Evolutionary conservation across 2,888 invertebrate genomes (phyloP), one percentile per base, ranked within the genome.

Genomic region (Erannis defoliaria): DNA sequence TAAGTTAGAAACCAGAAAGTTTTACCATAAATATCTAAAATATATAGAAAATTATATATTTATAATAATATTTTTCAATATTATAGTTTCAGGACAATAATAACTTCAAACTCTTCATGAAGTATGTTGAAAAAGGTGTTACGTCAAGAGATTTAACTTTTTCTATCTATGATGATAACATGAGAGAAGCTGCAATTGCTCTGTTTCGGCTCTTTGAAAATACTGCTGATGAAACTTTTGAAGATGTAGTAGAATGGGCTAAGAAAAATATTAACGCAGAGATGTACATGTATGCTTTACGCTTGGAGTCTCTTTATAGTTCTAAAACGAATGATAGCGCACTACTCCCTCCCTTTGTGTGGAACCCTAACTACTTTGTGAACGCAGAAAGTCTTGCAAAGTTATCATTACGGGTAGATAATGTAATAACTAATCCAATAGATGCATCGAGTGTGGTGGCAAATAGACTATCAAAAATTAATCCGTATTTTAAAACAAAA

Each of bases 281-380:
- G 46, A 86, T 94, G 74, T 88, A 91, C 63, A 79, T 88, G 19
- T 94, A 94, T 70, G 93, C 89, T 0, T 76, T 83, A 53, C 86
- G 88, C 54, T 71, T 93, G n/a, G 83, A 88, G 14, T 82, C 86
- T 35, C 68, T 92, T n/a, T 93, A 90, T 69, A 82, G 81, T 38
- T 76, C 79, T 42, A 85, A 84, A 57, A 68, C 70, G 45, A 62
- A 67, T n/a, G 69, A 71, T 12, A 71, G 73, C 26, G 67, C 72
- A 43, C 70, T 73, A 14, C 72, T 76, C 14, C 94, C 94, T 23
- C 89, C 90, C 1, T 94, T 93, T 68, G 88, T 94, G 59, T 78
- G 84, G 35, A 93, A 93, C 61, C 91, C 92, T 1, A 82, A 89
- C 58, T 87, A 81, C 64, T 93, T 87, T 50, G 76, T 91, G 0